These are phyloP conservation scores for Wiebesia pumilae DNA, from an alignment of 1,140 invertebrate species.

Conservation along the genomic window DNA sequence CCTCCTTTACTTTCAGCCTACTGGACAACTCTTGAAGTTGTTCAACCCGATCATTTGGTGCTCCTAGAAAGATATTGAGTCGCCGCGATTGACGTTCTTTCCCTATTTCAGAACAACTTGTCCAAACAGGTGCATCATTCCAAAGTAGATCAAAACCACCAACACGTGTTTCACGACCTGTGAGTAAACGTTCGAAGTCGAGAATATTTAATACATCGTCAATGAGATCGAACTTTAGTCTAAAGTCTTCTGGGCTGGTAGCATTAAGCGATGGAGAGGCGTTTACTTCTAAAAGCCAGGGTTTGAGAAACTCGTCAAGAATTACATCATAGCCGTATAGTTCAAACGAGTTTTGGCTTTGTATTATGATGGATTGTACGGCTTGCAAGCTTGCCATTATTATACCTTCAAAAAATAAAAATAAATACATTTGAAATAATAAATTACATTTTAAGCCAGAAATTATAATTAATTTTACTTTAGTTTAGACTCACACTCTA, in stretches of 20 bases:
- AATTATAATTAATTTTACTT: no score
- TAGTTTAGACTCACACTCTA: no score
- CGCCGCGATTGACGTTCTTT: conserved; percentile 28
- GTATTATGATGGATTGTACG: conserved; percentile 72
- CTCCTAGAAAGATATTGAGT: conserved; percentile 65
- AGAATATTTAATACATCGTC: conserved; percentile 72
- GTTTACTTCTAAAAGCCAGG: conserved; percentile 81
- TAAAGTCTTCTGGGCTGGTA: conserved; percentile 77
- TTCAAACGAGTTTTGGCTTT: conserved; percentile 78
- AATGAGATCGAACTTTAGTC: conserved; percentile 71
- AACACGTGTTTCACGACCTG: conserved; percentile 76
- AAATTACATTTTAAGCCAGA: no score
- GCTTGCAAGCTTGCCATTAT: conserved; percentile 77
- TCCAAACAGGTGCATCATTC: conserved; percentile 76
- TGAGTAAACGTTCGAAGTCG: conserved; percentile 72
- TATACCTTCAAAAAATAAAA: conserved; percentile 58
- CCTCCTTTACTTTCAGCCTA: background rate
- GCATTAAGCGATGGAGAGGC: conserved; percentile 79
- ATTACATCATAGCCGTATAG: conserved; percentile 82
- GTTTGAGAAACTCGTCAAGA: conserved; percentile 77
- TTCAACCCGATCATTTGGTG: conserved; percentile 59
- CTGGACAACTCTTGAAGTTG: conserved; percentile 56
- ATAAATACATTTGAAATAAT: background rate
- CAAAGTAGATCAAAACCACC: conserved; percentile 80
- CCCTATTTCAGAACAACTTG: background rate